Base-by-base conservation (phyloP, 2,113 vertebrate species). In the Oceanites oceanicus region DNA sequence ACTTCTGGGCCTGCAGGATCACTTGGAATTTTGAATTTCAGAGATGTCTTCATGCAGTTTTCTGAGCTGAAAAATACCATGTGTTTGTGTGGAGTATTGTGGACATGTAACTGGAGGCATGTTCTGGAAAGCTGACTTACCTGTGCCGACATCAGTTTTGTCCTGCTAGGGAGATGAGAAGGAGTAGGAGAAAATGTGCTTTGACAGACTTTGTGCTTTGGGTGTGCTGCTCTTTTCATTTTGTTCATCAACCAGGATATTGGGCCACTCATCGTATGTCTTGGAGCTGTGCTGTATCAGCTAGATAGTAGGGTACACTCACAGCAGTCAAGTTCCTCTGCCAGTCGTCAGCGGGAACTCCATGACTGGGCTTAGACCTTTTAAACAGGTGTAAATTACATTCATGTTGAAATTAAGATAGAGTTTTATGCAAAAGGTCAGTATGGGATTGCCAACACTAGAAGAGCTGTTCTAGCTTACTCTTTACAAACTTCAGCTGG, bases 261-360 rank as follows among this genome's bases (percentile, higher is more conserved):
- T 58, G 63, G 30, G 32, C 56, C 25, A 3, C 34, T 59, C 55
- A 11, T 49, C 13, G 61, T 16, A 6, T 32, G 5, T 63, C 29
- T 36, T 52, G 18, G 55, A 40, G 18, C 50, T 58, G 34, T 34
- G 55, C 26, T 70, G 0, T 63, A 36, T 40, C 67, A 29, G 30
- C 25, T 30, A 17, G 61, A 9, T 56, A 15, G 30, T 4, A 15
- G 52, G 53, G 40, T 36, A 2, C 36, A 56, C n/a, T 67, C n/a
- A 11, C 20, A 61, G n/a, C 65, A 59, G 50, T 5, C 30, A 34
- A 13, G 45, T 38, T 47, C 18, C 44, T 59, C 63, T 82, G 76
- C 42, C 26, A 8, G 22, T 26, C 1, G 0, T 70, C n/a, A 52
- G 50, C 3, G 0, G 76, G 40, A 49, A 29, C 11, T 9, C 38